Conservation (phyloP, 1,140 invertebrate species). For the Leptestheria dahalacensis region DNA sequence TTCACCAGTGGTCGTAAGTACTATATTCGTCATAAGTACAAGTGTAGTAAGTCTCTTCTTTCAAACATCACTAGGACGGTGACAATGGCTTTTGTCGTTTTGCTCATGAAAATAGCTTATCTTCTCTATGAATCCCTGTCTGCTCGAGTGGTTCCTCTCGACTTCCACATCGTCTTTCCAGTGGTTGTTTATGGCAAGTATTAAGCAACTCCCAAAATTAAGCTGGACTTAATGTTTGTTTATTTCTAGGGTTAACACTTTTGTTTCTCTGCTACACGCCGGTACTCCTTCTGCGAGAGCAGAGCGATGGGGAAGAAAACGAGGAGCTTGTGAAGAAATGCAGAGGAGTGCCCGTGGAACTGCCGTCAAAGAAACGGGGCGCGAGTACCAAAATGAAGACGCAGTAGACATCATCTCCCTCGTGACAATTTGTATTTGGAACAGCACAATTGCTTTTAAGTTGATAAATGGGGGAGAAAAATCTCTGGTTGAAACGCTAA, state of each 20-base stretch:
- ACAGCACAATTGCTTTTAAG: background rate
- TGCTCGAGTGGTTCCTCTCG: background rate
- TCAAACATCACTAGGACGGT: background rate
- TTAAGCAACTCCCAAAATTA: background rate
- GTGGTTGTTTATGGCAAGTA: constrained; percentile 9
- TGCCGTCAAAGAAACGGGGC: background rate
- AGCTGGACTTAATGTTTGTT: background rate
- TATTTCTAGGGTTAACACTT: background rate
- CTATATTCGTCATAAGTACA: no score
- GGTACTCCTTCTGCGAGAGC: background rate
- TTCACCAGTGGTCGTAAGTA: constrained; percentile 15
- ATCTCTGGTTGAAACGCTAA: no score
- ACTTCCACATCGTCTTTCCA: constrained; percentile 13
- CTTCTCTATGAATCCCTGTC: constrained; percentile 1
- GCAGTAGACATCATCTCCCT: background rate
- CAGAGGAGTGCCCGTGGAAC: background rate
- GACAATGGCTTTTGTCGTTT: background rate
- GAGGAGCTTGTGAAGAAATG: constrained; percentile 9
- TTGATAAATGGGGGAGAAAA: no score
- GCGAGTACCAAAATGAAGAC: constrained; percentile 4
- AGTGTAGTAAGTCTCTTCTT: background rate
- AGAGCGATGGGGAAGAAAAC: constrained; percentile 6
- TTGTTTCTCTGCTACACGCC: constrained; percentile 4
- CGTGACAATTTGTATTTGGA: background rate
- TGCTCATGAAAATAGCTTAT: constrained; percentile 10